phyloP scores from a whole-genome alignment of 2,888 invertebrate genomes.

The Pycnomerus fuliginosus region DNA sequence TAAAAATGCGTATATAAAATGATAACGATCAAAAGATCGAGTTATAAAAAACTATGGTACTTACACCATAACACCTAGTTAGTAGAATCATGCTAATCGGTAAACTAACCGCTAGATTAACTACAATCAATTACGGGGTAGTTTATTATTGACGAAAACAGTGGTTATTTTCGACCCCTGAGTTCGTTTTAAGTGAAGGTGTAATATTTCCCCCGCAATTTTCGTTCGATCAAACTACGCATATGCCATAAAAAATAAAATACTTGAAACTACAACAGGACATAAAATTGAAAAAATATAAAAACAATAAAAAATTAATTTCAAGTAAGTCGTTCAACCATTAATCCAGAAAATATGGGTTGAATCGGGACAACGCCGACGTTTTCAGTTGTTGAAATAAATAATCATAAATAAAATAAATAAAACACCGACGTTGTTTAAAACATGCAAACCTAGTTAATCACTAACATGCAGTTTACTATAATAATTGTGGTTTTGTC shows the following conservation, averaged over 20 bases:
- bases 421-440: constrained; percentile 16
- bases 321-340: neutral
- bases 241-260: too few relatives aligned
- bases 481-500: too few relatives aligned
- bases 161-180: too few relatives aligned
- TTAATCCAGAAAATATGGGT: constrained; percentile 4
- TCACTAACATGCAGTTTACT: constrained; percentile 31
- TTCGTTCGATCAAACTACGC: constrained; percentile 1
- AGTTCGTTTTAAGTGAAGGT: too few relatives aligned
- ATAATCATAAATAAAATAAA: constrained; percentile 9
- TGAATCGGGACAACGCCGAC: constrained; percentile 13
- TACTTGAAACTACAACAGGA: too few relatives aligned
- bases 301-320: neutral
- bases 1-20: neutral
- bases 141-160: neutral
- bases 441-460: constrained; percentile 28
- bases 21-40: neutral
- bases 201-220: too few relatives aligned
- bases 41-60: constrained; percentile 6
- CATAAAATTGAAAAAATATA: too few relatives aligned
- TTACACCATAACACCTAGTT: constrained; percentile 8
- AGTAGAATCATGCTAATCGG: neutral
- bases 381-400: constrained; percentile 6
- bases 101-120: constrained; percentile 8
- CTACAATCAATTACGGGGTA: neutral